Evolutionary conservation across 1,140 invertebrate genomes (phyloP), one percentile per base, ranked within the genome.

Genomic region (Conopomorpha cramerella): DNA sequence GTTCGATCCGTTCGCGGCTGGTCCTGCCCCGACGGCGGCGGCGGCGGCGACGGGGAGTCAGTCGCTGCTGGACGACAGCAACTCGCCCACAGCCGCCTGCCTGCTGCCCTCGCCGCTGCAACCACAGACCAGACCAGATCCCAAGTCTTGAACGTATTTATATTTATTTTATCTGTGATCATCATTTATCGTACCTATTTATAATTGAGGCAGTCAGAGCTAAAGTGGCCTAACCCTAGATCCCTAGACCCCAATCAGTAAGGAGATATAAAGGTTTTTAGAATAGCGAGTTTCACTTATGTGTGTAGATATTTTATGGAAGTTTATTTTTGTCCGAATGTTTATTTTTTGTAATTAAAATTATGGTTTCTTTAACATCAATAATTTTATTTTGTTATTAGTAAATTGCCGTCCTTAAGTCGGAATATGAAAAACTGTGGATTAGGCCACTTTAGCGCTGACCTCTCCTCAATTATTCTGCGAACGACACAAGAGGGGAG

Each of bases 31-130:
- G 55, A 31, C 19, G 19, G 19, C 10, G 19, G 19, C 19, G 19
- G 10, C 4, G 4, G 19, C 19, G 19, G 4, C 19, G 19, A 23
- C 19, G 19, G 4, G 4, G 19, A 10, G 4, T 4, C 19, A 23
- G 19, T 84, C 83, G 13, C 80, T 84, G 47, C 57, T 85, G 25
- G 82, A 86, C 51, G 78, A 81, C 14, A 79, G 71, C 40, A 80
- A 83, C 34, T 81, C 82, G 2, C 82, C 77, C 0, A 77, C 80
- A 0, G 67, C 68, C 6, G 76, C 72, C 2, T 82, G 83, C 51
- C 70, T 88, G 10, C 63, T 88, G 33, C 84, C 86, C 1, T 84
- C 86, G 0, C 84, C 87, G 0, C 41, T 83, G 37, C 72, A 85
- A 72, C 84, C 85, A 8, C 68, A 67, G 32, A 66, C 41, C 19